Evolutionary conservation across 30 jellyfish, hydroid and myxozoan genomes (phyloP).

Genomic region (Mastigias papua): DNA sequence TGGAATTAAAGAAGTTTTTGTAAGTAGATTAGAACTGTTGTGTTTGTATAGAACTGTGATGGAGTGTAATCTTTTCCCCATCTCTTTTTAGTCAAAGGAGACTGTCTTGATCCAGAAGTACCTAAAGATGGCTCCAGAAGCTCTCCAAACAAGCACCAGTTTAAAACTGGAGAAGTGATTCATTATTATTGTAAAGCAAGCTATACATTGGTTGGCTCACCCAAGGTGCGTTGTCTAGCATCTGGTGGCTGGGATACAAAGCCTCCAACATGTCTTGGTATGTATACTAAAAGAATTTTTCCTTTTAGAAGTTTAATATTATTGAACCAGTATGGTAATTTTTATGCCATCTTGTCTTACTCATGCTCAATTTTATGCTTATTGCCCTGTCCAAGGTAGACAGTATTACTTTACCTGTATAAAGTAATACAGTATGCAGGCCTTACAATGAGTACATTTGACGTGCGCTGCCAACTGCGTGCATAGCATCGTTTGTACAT

Average conservation of each 20-base stretch:
- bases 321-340: no score
- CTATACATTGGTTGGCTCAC: slow-evolving; percentile 37
- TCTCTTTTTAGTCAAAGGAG: slow-evolving; percentile 11
- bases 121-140: slow-evolving; percentile 70
- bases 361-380: no score
- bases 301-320: no score
- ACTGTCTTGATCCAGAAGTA: slow-evolving; percentile 45
- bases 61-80: background rate
- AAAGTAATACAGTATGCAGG: no score
- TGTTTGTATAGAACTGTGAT: background rate
- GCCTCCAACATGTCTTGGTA: slow-evolving; percentile 64
- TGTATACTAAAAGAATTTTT: background rate
- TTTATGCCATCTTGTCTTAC: background rate
- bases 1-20: no score
- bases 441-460: no score
- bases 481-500: no score
- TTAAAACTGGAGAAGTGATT: slow-evolving; percentile 26
- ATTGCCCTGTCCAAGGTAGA: no score
- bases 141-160: slow-evolving; percentile 37
- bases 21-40: background rate
- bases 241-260: slow-evolving; percentile 49
- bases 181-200: slow-evolving; percentile 51
- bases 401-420: no score
- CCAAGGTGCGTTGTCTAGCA: slow-evolving; percentile 33
- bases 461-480: no score